phyloP scores from a whole-genome alignment of 2,113 vertebrate species.

The Triplophysa rosa region DNA sequence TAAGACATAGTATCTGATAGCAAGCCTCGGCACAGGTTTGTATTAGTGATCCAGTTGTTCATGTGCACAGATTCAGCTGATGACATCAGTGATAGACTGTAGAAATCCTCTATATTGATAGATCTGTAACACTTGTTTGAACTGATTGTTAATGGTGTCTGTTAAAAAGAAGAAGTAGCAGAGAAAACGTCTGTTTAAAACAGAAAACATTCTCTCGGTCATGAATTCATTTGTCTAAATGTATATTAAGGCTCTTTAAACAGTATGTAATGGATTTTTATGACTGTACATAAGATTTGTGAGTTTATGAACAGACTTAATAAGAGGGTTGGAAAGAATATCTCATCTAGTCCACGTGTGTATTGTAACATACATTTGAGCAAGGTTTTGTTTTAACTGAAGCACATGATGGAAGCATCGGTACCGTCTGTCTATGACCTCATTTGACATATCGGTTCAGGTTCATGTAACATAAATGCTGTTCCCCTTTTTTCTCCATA shows the following conservation, averaged over 20 bases:
- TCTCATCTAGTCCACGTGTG: background rate
- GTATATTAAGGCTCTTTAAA: background rate
- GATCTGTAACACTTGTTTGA: background rate
- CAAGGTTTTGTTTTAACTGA: conserved; percentile 4
- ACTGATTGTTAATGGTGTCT: background rate
- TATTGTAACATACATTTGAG: background rate
- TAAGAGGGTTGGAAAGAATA: background rate
- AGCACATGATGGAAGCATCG: background rate
- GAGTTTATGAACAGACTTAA: conserved; percentile 30
- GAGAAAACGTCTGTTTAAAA: no score
- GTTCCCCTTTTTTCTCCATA: conserved; percentile 45
- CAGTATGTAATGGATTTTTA: conserved; percentile 13
- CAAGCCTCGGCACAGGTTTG: no score
- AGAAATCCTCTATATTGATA: background rate
- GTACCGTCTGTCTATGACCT: background rate
- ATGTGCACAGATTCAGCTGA: conserved; percentile 12
- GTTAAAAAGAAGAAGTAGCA: no score
- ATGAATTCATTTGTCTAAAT: background rate
- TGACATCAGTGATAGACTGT: background rate
- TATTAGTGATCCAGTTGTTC: background rate
- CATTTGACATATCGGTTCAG: background rate
- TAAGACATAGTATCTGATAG: no score
- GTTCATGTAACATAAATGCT: background rate
- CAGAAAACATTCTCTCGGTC: background rate
- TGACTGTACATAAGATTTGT: background rate